Evolutionary conservation across 2,113 vertebrate species (phyloP), one percentile per base, ranked within the genome.

Genomic region (Excalfactoria chinensis): DNA sequence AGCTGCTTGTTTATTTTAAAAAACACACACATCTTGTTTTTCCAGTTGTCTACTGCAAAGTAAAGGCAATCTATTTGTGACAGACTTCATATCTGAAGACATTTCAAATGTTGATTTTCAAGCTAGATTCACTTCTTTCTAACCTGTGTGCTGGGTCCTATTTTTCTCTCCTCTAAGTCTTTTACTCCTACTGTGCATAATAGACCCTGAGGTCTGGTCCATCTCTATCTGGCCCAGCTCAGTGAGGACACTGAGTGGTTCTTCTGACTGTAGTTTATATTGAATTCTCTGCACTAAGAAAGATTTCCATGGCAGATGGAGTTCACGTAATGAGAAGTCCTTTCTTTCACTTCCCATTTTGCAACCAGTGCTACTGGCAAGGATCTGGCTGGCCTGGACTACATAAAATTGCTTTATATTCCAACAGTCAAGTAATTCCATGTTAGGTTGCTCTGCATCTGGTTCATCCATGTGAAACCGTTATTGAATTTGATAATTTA

Each of bases 251-350:
- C 41, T 30, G 71, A 51, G 71, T 11, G 12, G 11, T 77, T 56
- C 40, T 86, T 86, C 80, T 80, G 43, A 88, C 72, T 85, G 81
- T 63, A 89, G 34, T 0, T 0, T 79, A 88, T 87, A 80, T 70
- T 81, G 30, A 90, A 93, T 93, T 84, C 72, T 86, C 68, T 77
- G 76, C 53, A 18, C 55, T 80, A 74, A 86, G 77, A 81, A 82
- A 72, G 46, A 88, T 82, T 74, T 82, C 28, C 41, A 84, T 32
- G 18, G 67, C 84, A 93, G 80, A 73, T 95, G 83, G n/a, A 90
- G 82, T 91, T 84, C 83, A 83, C 48, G 49, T 94, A 90, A 88
- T 88, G 49, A 92, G 60, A 84, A 49, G 43, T 49, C 30, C 40
- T 92, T 74, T 91, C 69, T 22, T 78, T 43, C 7, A 59, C 67